Percentiles rank a stretch among this genome's conserved stretches.
phyloP scores from a whole-genome alignment of 2,888 invertebrate species.

The Cheilosia grossa region DNA sequence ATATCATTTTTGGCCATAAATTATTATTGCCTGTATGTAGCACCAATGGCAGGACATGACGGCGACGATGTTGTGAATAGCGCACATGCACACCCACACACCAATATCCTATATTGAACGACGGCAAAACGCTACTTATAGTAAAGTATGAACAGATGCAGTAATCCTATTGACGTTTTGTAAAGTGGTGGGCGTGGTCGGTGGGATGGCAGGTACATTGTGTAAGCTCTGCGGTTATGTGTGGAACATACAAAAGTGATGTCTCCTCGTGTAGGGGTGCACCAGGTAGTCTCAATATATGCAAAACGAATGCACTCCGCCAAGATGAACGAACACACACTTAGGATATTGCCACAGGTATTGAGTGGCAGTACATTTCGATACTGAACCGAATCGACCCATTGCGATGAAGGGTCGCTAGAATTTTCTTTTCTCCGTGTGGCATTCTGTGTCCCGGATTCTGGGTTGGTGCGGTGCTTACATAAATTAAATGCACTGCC shows the following conservation, averaged over 20 bases:
- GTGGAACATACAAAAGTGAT: constrained; percentile 40
- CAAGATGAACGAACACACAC: constrained; percentile 44
- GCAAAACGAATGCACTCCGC: constrained; percentile 51
- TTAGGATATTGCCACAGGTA: constrained; percentile 39
- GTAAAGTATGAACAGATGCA: constrained; percentile 14
- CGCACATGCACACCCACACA: constrained; percentile 17
- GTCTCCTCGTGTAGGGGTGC: constrained; percentile 4
- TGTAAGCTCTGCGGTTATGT: constrained; percentile 49
- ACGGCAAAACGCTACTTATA: neutral
- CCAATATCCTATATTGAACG: neutral
- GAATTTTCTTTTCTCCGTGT: constrained; percentile 34
- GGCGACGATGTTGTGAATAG: constrained; percentile 43
- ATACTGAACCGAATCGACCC: constrained; percentile 18
- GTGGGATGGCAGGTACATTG: constrained; percentile 16
- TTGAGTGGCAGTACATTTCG: constrained; percentile 69
- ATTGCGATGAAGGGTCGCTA: constrained; percentile 19
- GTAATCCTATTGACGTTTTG: constrained; percentile 50
- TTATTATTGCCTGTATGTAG: constrained; percentile 67
- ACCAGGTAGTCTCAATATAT: constrained; percentile 49
- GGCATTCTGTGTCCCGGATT: constrained; percentile 19
- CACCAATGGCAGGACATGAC: constrained; percentile 52
- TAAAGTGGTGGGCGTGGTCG: constrained; percentile 29
- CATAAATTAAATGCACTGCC: constrained; percentile 63
- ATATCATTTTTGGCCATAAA: constrained; percentile 72
- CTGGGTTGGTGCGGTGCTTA: constrained; percentile 35